These are phyloP conservation scores for Troides oblongomaculatus DNA, from an alignment of 2,888 invertebrate species.

Conservation along the genomic window DNA sequence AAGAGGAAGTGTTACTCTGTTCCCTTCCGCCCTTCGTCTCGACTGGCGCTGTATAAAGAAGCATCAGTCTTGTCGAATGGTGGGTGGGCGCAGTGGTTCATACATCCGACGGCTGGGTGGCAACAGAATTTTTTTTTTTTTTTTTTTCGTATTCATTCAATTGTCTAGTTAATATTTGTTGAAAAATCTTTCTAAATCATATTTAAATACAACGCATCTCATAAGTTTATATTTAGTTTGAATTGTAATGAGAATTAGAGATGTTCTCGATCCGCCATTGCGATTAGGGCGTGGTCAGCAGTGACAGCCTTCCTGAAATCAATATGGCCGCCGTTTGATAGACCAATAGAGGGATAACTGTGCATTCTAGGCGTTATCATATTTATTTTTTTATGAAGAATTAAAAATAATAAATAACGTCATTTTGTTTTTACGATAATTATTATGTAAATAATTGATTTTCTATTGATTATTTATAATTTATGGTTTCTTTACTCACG, in stretches of 20 bases:
- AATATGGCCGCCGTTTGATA: slow-evolving; percentile 20
- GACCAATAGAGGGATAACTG: slow-evolving; percentile 1
- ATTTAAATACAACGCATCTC: too few species aligned
- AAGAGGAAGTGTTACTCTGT: slow-evolving; percentile 35
- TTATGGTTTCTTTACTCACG: too few species aligned
- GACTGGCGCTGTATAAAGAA: slow-evolving; percentile 52
- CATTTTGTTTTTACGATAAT: too few species aligned
- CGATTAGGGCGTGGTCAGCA: slow-evolving; percentile 21
- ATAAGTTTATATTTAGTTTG: too few species aligned
- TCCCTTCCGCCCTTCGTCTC: slow-evolving; percentile 60
- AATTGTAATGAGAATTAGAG: not conserved
- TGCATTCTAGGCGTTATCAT: not conserved
- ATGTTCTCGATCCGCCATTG: slow-evolving; percentile 20
- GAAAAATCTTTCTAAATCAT: too few species aligned
- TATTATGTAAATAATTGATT: too few species aligned
- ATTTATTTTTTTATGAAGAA: not conserved
- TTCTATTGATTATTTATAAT: too few species aligned
- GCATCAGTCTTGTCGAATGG: slow-evolving; percentile 78
- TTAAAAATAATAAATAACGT: not conserved
- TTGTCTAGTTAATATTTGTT: too few species aligned
- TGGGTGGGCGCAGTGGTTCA: slow-evolving; percentile 60
- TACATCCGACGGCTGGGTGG: slow-evolving; percentile 31
- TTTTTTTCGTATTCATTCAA: too few species aligned
- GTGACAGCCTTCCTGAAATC: slow-evolving; percentile 23
- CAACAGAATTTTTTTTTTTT: not conserved